Conservation (phyloP, 2,888 invertebrate species). For the Drosophila eohydei region DNA sequence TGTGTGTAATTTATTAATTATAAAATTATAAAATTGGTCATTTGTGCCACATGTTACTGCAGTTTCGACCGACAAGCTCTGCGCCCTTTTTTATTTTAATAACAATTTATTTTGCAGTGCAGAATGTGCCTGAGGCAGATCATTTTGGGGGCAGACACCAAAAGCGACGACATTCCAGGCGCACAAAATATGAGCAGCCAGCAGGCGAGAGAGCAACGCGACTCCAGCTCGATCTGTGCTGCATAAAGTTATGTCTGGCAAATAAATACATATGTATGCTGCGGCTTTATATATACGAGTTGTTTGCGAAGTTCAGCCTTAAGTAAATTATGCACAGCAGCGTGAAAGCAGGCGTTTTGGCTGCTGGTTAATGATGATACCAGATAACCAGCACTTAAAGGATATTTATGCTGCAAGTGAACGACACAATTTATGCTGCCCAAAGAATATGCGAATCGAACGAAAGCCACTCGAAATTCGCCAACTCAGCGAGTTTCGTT, state of each 20-base stretch:
- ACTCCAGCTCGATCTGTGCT: conserved; percentile 48
- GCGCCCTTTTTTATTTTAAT: conserved; percentile 10
- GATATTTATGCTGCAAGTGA: conserved; percentile 69
- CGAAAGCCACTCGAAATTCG: conserved; percentile 26
- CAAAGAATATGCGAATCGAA: conserved; percentile 13
- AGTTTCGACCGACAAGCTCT: conserved; percentile 26
- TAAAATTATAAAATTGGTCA: conserved; percentile 46
- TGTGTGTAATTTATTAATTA: conserved; percentile 54
- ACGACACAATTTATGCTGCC: conserved; percentile 37
- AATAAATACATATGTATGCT: conserved; percentile 1
- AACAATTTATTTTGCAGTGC: conserved; percentile 24
- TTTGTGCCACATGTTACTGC: conserved; percentile 48
- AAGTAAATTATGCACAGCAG: conserved; percentile 60
- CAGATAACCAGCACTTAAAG: conserved; percentile 74
- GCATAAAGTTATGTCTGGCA: conserved; percentile 62
- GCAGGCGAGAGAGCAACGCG: conserved; percentile 22
- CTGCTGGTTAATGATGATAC: conserved; percentile 73
- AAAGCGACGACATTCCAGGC: conserved; percentile 66
- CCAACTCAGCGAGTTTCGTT: conserved; percentile 44
- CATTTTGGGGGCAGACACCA: conserved; percentile 53
- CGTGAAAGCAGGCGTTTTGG: conserved; percentile 75
- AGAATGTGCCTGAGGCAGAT: conserved; percentile 45
- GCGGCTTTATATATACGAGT: not conserved
- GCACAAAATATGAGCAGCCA: conserved; percentile 60
- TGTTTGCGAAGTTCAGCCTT: conserved; percentile 23